Percentiles rank a stretch among this genome's conserved stretches.
Conservation (phyloP, 35 echinoderm and acorn worm species). For the Apostichopus japonicus region DNA sequence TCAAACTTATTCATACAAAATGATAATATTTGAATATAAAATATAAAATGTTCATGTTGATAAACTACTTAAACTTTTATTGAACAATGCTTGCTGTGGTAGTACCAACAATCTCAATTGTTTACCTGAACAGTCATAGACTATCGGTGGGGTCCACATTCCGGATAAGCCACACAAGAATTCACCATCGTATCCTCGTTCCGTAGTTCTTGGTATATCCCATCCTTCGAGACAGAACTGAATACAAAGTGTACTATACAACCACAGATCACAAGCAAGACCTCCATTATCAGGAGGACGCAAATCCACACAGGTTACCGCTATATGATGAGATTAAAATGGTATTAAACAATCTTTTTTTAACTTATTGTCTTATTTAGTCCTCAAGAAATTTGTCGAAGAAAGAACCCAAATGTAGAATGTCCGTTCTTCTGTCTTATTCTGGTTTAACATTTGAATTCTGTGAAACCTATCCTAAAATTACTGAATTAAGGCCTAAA, state of each 20-base stretch:
- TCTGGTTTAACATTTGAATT: no score
- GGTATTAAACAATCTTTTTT: no score
- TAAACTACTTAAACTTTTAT: not conserved
- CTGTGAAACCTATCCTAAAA: no score
- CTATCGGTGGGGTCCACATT: not conserved
- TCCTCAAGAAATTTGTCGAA: no score
- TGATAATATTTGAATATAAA: not conserved
- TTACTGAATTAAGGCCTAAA: no score
- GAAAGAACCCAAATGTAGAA: no score
- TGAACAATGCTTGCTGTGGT: not conserved
- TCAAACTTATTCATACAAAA: not conserved
- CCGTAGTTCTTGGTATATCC: not conserved
- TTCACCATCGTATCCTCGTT: not conserved
- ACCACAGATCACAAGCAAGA: not conserved
- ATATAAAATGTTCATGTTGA: not conserved
- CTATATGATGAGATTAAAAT: no score
- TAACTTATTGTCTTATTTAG: no score
- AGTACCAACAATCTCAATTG: not conserved
- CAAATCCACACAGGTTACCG: not conserved
- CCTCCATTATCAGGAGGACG: not conserved
- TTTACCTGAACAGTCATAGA: not conserved
- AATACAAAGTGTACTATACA: not conserved
- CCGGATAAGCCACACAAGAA: not conserved
- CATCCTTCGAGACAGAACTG: not conserved
- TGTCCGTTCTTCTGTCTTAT: no score